A percentile compares a stretch with the other conserved stretches of the same genome.
Conservation (phyloP, 2,113 vertebrate genomes). For the Engystomops pustulosus region DNA sequence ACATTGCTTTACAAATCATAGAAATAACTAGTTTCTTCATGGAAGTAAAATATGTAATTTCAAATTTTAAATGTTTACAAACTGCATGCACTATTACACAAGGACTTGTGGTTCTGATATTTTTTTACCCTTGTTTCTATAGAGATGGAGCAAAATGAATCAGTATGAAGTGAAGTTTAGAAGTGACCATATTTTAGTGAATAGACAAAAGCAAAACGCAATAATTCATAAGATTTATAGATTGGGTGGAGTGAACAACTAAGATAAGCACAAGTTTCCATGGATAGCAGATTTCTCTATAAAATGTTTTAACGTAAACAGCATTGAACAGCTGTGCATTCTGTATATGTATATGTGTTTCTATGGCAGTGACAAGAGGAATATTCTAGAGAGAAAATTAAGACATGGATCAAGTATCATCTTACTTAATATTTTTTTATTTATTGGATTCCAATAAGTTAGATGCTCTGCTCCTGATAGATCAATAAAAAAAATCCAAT, state of each 20-base stretch:
- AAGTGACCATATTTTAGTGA: neutral
- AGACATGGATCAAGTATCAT: too few species aligned
- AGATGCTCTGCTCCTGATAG: too few species aligned
- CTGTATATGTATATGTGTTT: slow-evolving; percentile 45
- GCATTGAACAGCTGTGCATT: slow-evolving; percentile 26
- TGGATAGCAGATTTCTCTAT: neutral
- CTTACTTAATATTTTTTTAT: too few species aligned
- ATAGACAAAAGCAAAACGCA: neutral
- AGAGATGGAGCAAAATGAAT: neutral
- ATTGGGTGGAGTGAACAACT: neutral
- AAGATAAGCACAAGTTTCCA: neutral
- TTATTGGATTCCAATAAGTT: too few species aligned
- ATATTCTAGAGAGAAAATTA: too few species aligned
- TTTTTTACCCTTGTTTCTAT: neutral
- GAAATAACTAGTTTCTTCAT: neutral
- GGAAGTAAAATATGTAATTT: too few species aligned
- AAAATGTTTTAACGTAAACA: neutral
- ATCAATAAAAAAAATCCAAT: too few species aligned
- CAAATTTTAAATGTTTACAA: neutral
- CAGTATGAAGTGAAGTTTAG: neutral
- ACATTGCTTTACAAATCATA: too few species aligned
- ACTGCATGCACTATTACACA: neutral
- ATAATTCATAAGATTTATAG: neutral
- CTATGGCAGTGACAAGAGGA: too few species aligned
- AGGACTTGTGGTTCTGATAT: neutral